A percentile compares a stretch with the other conserved stretches of the same genome.
phyloP scores from a whole-genome alignment of 2,797 vertebrate genomes.

The Geotrypetes seraphini region DNA sequence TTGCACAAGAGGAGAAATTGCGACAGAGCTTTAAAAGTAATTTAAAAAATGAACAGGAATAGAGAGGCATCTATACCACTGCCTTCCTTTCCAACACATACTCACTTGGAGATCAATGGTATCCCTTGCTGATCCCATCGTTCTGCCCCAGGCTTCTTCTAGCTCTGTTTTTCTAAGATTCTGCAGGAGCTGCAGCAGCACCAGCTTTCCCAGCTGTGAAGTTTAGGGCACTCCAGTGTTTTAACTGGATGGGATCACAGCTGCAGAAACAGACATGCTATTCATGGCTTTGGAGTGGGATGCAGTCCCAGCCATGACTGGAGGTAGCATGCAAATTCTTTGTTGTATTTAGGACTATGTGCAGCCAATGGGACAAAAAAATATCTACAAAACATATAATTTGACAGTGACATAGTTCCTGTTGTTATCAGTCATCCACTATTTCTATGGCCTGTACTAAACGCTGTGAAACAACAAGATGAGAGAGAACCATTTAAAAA shows the following conservation, averaged over 20 bases:
- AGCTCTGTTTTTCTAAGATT: neutral
- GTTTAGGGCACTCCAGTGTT: neutral
- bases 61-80: neutral
- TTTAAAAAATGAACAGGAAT: too few species aligned
- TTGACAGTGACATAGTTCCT: too few species aligned
- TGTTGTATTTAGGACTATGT: too few species aligned
- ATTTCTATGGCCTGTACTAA: too few species aligned
- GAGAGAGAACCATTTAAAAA: too few species aligned
- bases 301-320: neutral
- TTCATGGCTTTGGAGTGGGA: slow-evolving; percentile 37
- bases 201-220: neutral
- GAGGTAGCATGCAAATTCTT: neutral
- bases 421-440: too few species aligned
- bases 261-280: slow-evolving; percentile 51
- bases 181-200: neutral
- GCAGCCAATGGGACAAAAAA: too few species aligned
- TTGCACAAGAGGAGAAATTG: too few species aligned
- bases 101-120: slow-evolving; percentile 41
- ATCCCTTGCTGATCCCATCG: slow-evolving; percentile 45
- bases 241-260: slow-evolving; percentile 22
- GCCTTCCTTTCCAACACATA: neutral
- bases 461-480: too few species aligned
- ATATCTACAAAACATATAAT: too few species aligned
- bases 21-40: too few species aligned
- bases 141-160: neutral